Evolutionary conservation across 2,113 vertebrate genomes (phyloP), one percentile per base, ranked within the genome.

Genomic region (Microcebus jonahi): DNA sequence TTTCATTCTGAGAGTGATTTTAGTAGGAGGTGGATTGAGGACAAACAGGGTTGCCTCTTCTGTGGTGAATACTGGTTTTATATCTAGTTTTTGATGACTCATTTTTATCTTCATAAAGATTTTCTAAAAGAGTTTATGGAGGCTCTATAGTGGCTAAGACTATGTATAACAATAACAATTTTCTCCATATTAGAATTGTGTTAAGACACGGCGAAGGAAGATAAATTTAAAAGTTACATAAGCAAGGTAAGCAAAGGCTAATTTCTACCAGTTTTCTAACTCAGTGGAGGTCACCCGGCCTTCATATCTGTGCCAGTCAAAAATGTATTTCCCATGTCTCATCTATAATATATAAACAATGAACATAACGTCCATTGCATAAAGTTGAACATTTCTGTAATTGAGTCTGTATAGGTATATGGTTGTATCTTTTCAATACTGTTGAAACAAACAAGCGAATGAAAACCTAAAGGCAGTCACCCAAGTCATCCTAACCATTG

Each of bases 1-100:
- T 94, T 82, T 67, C 27, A 31, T 76, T 86, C 53, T 90, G 34
- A n/a, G 20, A 70, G 17, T 87, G 29, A 87, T n/a, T 84, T 95
- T 92, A 27, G 11, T 50, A 45, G 65, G 36, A 68, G 7, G 31
- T 76, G 42, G 10, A 31, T 29, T 67, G 11, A 48, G 67, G 70
- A 85, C 14, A 79, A 77, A n/a, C 8, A 11, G 17, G 13, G 18
- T 48, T 5, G 25, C 55, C 29, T 88, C 75, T 87, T 80, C 31
- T 36, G 4, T 48, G 53, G 17, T 68, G 29, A 29, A 76, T 65
- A 81, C 15, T 84, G 45, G 2, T 75, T 83, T 85, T 76, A 65
- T 61, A 34, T 34, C 10, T 75, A 73, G 5, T 14, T 14, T 67
- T 25, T 95, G 68, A 68, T 75, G 31, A 82, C 13, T 82, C 18